Evolutionary conservation across 2,797 vertebrate genomes (phyloP).

Genomic region (Xenops minutus): DNA sequence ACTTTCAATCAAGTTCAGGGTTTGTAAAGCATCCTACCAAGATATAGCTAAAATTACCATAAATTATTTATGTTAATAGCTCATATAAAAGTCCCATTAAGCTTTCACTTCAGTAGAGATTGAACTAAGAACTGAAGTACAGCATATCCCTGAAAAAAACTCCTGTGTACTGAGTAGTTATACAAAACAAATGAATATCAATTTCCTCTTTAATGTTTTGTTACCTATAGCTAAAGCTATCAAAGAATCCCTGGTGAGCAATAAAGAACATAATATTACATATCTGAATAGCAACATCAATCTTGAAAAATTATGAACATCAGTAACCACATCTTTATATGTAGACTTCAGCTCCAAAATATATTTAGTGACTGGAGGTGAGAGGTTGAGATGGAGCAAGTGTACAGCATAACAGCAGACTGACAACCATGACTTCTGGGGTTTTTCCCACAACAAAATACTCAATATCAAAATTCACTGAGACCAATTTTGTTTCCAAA

Average conservation of each 20-base stretch:
- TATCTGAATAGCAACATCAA: not conserved
- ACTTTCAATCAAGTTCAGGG: not conserved
- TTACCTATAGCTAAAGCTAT: not conserved
- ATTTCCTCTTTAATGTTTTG: not conserved
- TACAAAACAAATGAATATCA: not conserved
- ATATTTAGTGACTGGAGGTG: not conserved
- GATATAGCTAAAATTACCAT: not conserved
- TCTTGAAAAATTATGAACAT: not conserved
- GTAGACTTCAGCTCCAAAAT: not conserved
- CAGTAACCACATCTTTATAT: not conserved
- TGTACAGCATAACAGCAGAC: not conserved
- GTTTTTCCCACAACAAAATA: not conserved
- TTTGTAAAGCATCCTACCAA: not conserved
- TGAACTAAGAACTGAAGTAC: not conserved
- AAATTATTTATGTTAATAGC: not conserved
- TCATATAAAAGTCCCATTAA: not conserved
- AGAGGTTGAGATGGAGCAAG: not conserved
- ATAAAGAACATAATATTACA: not conserved
- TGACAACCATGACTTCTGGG: not conserved
- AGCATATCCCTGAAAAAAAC: not conserved
- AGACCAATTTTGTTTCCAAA: not conserved
- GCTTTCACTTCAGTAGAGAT: slow-evolving; percentile 10
- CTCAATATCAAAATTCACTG: not conserved
- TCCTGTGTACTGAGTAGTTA: not conserved
- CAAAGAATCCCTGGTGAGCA: not conserved